Percentiles rank a stretch among this genome's conserved stretches.
These are phyloP conservation scores for Rhagonycha fulva DNA, from an alignment of 2,888 invertebrate genomes.

Conservation along the genomic window DNA sequence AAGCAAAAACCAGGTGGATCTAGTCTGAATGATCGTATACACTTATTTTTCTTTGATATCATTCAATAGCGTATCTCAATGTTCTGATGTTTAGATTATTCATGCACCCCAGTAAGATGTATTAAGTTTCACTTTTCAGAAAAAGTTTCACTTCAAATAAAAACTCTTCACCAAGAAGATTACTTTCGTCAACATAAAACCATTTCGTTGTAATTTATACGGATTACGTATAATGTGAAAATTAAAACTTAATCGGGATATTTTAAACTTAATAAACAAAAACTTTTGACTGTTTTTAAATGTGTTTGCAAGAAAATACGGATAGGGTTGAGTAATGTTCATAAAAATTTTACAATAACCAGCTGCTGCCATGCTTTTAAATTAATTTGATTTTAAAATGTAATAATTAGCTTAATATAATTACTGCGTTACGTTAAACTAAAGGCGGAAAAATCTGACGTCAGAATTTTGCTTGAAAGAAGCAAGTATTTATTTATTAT, in stretches of 20 bases:
- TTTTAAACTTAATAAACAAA: background rate
- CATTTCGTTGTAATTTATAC: background rate
- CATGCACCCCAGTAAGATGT: background rate
- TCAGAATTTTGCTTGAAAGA: background rate
- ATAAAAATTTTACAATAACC: too few species aligned
- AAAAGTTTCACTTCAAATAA: background rate
- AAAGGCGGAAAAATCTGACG: background rate
- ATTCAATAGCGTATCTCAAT: background rate
- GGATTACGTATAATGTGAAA: background rate
- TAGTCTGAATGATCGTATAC: background rate
- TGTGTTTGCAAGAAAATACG: too few species aligned
- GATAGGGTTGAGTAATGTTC: too few species aligned
- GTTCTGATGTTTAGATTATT: background rate
- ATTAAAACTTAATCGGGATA: background rate
- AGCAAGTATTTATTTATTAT: background rate
- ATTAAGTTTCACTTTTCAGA: background rate
- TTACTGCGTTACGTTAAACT: background rate
- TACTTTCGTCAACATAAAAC: background rate
- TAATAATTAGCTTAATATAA: background rate
- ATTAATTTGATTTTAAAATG: background rate
- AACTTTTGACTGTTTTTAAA: background rate
- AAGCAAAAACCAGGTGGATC: background rate
- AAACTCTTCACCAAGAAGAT: background rate
- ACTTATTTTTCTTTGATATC: background rate
- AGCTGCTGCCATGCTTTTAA: background rate